Evolutionary conservation across 2,113 vertebrate species (phyloP), one percentile per base, ranked within the genome.

Genomic region (Poicephalus gulielmi): DNA sequence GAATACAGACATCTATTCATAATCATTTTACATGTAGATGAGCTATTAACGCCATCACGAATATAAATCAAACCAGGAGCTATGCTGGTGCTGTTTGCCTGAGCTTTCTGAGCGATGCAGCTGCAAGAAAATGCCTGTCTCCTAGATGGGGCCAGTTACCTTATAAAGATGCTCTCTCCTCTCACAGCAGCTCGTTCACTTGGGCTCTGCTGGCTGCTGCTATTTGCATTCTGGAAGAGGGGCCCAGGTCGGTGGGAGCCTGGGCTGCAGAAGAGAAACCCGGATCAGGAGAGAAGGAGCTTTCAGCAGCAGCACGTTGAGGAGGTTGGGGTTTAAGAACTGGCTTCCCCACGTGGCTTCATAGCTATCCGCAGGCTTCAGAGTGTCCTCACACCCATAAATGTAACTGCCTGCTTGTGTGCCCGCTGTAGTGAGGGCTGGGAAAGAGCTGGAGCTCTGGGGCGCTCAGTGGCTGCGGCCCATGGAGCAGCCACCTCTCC

Each of bases 51-150:
- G 5, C 83, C 88, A 76, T 91, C 88, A 91, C 24, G 60, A 33
- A 75, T 92, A 78, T 75, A 95, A 95, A 94, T 94, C 91, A 92
- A 94, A 64, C 77, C 92, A 60, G 86, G 88, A 95, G 96, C 84
- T 76, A 16, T 13, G 43, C 81, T 92, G 63, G 25, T 75, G 73
- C 88, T 88, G 77, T 88, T 86, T 55, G 73, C 60, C 23, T 71
- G 86, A 82, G 95, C 69, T 86, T 91, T 81, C 35, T 16, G 49
- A 86, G 46, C 3, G 1, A 73, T 80, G 35, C 50, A 79, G 74
- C 63, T n/a, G 69, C 28, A 41, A 33, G 46, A 94, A 92, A 95
- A 94, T 71, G 88, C 60, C 83, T 88, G 83, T 78, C 62, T 86
- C 76, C 39, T 77, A 14, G 46, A 93, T 7, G 33, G 25, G 46